phyloP scores from a whole-genome alignment of 2,113 vertebrate species.

The Platichthys flesus region DNA sequence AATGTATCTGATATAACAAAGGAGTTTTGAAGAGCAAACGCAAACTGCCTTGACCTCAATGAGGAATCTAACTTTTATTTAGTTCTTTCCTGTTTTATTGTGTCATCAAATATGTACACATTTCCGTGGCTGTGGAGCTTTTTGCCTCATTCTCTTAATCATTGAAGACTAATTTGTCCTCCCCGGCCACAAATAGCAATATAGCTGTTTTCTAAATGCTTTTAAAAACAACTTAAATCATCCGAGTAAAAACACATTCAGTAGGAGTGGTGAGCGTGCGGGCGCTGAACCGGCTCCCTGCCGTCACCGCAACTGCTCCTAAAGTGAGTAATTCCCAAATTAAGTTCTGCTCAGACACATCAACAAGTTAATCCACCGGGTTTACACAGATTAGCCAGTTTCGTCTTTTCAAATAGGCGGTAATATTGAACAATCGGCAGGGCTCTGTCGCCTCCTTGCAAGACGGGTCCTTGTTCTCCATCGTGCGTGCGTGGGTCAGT shows the following conservation, averaged over 20 bases:
- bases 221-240: not conserved
- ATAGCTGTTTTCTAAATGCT: not conserved
- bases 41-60: constrained; percentile 58
- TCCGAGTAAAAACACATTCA: not conserved
- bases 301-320: not conserved
- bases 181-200: not conserved
- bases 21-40: constrained; percentile 78
- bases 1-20: constrained; percentile 78
- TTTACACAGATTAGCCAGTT: constrained; percentile 10
- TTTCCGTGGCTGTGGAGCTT: not conserved
- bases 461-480: too few species aligned
- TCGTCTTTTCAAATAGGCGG: not conserved
- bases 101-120: not conserved
- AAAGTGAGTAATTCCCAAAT: constrained; percentile 9
- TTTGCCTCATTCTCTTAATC: not conserved
- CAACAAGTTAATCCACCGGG: constrained; percentile 14
- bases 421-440: not conserved
- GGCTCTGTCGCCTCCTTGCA: too few species aligned
- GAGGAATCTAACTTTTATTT: constrained; percentile 56
- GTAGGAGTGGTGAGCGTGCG: not conserved
- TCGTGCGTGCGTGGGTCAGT: not conserved
- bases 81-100: constrained; percentile 12
- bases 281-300: not conserved
- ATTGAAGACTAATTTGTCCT: not conserved
- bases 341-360: constrained; percentile 3